Evolutionary conservation across 2,888 invertebrate species (phyloP).

Genomic region (Apoderus coryli): DNA sequence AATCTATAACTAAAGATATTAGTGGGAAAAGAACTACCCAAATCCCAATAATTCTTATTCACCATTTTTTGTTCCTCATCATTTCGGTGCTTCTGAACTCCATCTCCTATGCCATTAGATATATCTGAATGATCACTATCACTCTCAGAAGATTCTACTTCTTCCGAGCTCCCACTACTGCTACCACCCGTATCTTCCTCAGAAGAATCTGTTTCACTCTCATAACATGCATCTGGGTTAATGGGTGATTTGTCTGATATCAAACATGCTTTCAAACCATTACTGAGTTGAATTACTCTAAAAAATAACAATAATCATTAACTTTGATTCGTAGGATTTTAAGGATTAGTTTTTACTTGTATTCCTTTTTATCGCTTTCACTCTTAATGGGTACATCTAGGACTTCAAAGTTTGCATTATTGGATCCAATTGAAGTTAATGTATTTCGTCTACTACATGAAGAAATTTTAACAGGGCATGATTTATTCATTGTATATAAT

Average conservation of each 20-base stretch:
- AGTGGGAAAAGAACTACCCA: background rate
- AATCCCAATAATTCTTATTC: background rate
- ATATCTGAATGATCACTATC: too few relatives aligned
- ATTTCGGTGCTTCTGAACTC: too few relatives aligned
- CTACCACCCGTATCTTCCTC: conserved; percentile 20
- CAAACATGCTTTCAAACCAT: conserved; percentile 57
- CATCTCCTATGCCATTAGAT: too few relatives aligned
- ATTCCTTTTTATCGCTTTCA: conserved; percentile 60
- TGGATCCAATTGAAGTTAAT: too few relatives aligned
- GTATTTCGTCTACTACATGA: too few relatives aligned
- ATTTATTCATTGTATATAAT: too few relatives aligned
- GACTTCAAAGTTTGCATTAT: conserved; percentile 20
- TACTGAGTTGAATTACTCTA: conserved; percentile 49
- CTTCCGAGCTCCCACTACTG: too few relatives aligned
- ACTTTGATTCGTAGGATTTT: background rate
- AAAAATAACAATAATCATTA: conserved; percentile 14
- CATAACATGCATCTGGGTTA: conserved; percentile 26
- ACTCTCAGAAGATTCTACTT: too few relatives aligned
- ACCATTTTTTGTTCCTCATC: conserved; percentile 25
- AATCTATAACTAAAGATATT: too few relatives aligned
- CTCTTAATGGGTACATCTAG: conserved; percentile 50
- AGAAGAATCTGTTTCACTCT: conserved; percentile 21
- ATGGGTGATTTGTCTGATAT: conserved; percentile 42
- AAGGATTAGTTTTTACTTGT: conserved; percentile 33
- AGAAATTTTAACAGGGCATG: too few relatives aligned